Percentiles rank a stretch among this genome's conserved stretches.
Conservation (phyloP, 2,113 vertebrate species). For the Chaetodon auriga region DNA sequence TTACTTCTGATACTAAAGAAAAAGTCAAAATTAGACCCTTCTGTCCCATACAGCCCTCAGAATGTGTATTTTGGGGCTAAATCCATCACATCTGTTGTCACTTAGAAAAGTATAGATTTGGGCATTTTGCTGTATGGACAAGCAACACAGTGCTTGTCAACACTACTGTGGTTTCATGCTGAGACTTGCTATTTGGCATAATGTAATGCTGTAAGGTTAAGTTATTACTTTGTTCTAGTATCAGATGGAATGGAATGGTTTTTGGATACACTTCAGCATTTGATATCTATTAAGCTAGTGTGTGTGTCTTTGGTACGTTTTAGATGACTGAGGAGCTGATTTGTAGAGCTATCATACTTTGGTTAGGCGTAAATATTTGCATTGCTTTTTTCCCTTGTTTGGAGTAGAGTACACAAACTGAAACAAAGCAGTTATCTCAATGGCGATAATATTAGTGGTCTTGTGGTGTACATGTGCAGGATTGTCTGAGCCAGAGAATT, state of each 20-base stretch:
- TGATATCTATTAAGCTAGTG: not conserved
- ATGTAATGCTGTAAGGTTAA: too few relatives aligned
- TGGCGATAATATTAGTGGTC: constrained; percentile 38
- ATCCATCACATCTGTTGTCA: constrained; percentile 15
- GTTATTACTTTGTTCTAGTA: constrained; percentile 15
- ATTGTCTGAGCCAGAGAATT: constrained; percentile 37
- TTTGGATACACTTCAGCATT: not conserved
- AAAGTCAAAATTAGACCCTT: not conserved
- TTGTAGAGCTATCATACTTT: constrained; percentile 23
- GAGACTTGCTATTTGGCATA: constrained; percentile 22
- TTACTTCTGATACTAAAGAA: not conserved
- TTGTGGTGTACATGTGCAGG: constrained; percentile 35
- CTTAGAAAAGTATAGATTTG: constrained; percentile 5
- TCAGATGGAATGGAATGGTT: constrained; percentile 9
- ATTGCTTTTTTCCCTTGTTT: constrained; percentile 22
- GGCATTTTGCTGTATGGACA: not conserved
- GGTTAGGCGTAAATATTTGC: constrained; percentile 34
- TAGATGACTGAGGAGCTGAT: not conserved
- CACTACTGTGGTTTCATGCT: constrained; percentile 16
- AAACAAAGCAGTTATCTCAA: constrained; percentile 33
- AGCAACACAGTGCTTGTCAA: not conserved
- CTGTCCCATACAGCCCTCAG: not conserved
- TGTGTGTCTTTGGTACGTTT: not conserved
- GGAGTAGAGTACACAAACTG: constrained; percentile 21
- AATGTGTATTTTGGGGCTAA: not conserved